Percentiles rank a stretch among this genome's conserved stretches.
Evolutionary conservation across 2,888 invertebrate genomes (phyloP).

Genomic region (Metalampra italica): DNA sequence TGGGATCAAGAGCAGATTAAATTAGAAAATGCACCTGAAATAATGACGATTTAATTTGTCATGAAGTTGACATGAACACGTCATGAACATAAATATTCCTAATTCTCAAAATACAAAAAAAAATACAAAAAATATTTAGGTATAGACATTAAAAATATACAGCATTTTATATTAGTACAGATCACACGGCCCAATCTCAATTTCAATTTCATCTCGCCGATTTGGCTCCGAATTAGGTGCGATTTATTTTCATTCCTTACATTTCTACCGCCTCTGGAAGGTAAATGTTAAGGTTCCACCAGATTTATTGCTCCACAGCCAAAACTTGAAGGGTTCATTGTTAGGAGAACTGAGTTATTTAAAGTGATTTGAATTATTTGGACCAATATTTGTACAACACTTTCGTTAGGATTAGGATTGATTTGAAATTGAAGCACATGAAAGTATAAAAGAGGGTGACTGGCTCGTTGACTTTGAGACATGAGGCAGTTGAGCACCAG

Average conservation of each 20-base stretch:
- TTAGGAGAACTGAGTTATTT: conserved; percentile 23
- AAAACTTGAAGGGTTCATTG: conserved; percentile 36
- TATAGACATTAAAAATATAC: too few relatives aligned
- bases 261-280: conserved; percentile 30
- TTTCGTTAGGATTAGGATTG: too few relatives aligned
- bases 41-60: too few relatives aligned
- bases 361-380: conserved; percentile 13
- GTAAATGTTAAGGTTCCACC: conserved; percentile 37
- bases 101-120: neutral
- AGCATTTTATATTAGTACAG: neutral
- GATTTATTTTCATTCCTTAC: conserved; percentile 57
- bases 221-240: conserved; percentile 49
- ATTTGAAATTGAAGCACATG: too few relatives aligned
- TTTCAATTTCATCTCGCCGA: conserved; percentile 56
- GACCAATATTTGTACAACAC: neutral
- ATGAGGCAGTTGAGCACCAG: too few relatives aligned
- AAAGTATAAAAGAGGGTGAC: too few relatives aligned
- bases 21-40: too few relatives aligned
- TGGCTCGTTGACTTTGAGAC: too few relatives aligned
- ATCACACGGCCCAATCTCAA: conserved; percentile 42
- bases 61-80: too few relatives aligned
- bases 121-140: too few relatives aligned
- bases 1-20: too few relatives aligned
- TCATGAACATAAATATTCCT: too few relatives aligned
- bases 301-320: conserved; percentile 40